phyloP scores from a whole-genome alignment of 2,888 invertebrate genomes.

The Seladonia tumulorum region DNA sequence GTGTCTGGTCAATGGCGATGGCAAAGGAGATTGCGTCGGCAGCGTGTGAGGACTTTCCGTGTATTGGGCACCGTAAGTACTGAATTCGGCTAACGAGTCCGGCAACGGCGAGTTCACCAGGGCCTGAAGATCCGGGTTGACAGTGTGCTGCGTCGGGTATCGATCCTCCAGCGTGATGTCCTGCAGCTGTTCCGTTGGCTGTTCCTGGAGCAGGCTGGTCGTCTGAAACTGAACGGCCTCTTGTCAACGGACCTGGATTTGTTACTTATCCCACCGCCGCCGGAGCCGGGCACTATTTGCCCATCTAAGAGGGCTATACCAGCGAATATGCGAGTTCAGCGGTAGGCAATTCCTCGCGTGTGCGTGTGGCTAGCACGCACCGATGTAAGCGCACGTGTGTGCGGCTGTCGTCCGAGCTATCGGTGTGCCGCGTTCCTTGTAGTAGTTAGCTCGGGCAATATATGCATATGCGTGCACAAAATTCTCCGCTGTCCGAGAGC shows the following conservation, averaged over 20 bases:
- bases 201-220: constrained; percentile 81
- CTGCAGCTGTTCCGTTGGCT: constrained; percentile 83
- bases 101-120: constrained; percentile 92
- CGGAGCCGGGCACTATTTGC: not conserved
- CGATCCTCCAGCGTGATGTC: constrained; percentile 85
- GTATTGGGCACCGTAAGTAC: constrained; percentile 88
- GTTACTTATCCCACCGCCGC: not conserved
- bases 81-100: constrained; percentile 92
- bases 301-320: not conserved
- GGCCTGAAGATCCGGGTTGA: constrained; percentile 91
- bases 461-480: too few relatives aligned
- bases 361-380: too few relatives aligned
- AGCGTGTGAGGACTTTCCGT: constrained; percentile 84
- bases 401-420: too few relatives aligned
- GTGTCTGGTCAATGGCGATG: constrained; percentile 87
- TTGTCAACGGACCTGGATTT: not conserved
- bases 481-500: too few relatives aligned
- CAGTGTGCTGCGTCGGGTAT: constrained; percentile 85
- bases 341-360: too few relatives aligned
- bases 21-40: constrained; percentile 87
- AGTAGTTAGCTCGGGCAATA: too few relatives aligned
- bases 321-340: not conserved
- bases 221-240: constrained; percentile 80
- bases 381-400: too few relatives aligned
- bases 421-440: too few relatives aligned